Evolutionary conservation across 2,888 invertebrate genomes (phyloP).

Genomic region (Tethea ocularis): DNA sequence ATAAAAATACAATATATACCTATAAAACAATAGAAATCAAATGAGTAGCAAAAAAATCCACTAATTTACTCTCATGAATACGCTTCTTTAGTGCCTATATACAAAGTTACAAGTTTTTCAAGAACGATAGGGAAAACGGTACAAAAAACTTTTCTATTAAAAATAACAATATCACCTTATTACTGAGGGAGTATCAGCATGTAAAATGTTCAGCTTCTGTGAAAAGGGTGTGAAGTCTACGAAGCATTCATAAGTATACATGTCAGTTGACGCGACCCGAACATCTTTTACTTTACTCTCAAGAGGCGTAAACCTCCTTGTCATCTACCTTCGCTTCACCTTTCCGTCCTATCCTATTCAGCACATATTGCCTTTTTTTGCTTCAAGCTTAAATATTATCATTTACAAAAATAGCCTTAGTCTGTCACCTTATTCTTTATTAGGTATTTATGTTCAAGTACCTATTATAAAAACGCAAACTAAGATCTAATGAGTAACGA

Average conservation of each 20-base stretch:
- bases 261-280: conserved; percentile 69
- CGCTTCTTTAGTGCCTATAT: too few relatives aligned
- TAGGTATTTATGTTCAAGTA: too few relatives aligned
- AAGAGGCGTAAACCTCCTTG: conserved; percentile 62
- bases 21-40: too few relatives aligned
- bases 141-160: conserved; percentile 19
- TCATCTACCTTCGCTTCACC: conserved; percentile 63
- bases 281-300: conserved; percentile 71
- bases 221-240: conserved; percentile 54
- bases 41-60: too few relatives aligned
- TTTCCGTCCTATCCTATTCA: conserved; percentile 42
- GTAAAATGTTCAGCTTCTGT: conserved; percentile 52
- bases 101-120: background rate
- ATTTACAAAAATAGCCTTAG: background rate
- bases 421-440: conserved; percentile 31
- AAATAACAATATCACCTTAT: conserved; percentile 48
- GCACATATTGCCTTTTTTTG: conserved; percentile 29
- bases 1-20: too few relatives aligned
- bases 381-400: conserved; percentile 16
- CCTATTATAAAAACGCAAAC: too few relatives aligned
- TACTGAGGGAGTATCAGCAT: conserved; percentile 47
- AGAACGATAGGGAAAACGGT: background rate
- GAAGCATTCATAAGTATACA: conserved; percentile 69
- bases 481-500: too few relatives aligned
- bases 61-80: too few relatives aligned